Evolutionary conservation across 1,140 invertebrate genomes (phyloP).

Genomic region (Daktulosphaira vitifoliae): DNA sequence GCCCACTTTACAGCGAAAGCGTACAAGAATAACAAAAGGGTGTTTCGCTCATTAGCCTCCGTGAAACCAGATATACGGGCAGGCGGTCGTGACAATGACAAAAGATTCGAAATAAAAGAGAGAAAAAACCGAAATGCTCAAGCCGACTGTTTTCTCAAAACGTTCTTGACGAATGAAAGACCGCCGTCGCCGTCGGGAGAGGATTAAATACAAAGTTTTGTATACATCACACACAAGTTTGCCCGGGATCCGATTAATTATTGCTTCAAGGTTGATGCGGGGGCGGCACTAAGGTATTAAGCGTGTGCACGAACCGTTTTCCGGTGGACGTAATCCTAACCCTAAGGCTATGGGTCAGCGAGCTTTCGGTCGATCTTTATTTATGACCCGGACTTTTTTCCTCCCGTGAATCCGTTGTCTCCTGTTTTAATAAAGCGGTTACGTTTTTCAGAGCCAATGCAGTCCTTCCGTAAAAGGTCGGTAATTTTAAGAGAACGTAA

Average conservation of each 20-base stretch:
- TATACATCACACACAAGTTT: constrained; percentile 8
- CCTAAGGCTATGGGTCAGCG: constrained; percentile 15
- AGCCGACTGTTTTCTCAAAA: constrained; percentile 18
- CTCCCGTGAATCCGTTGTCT: not conserved
- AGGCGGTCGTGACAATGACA: constrained; percentile 9
- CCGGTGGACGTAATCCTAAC: constrained; percentile 9
- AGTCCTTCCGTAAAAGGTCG: too few relatives aligned
- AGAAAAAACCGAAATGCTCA: too few relatives aligned
- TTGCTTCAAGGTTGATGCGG: constrained; percentile 10
- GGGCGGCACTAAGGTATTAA: not conserved
- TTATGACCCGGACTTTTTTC: constrained; percentile 1
- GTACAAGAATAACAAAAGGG: not conserved
- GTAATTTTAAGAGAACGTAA: too few relatives aligned
- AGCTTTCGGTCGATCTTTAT: constrained; percentile 18
- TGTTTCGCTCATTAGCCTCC: constrained; percentile 25
- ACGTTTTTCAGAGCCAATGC: not conserved
- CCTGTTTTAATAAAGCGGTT: not conserved
- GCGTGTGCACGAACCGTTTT: not conserved
- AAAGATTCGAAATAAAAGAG: not conserved
- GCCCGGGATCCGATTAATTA: constrained; percentile 28
- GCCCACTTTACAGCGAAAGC: not conserved
- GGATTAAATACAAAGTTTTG: constrained; percentile 12
- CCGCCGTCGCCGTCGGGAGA: not conserved
- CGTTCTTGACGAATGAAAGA: constrained; percentile 14
- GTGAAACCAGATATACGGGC: constrained; percentile 6